These are phyloP conservation scores for Tiphia femorata DNA, from an alignment of 2,888 invertebrate genomes.

Conservation along the genomic window DNA sequence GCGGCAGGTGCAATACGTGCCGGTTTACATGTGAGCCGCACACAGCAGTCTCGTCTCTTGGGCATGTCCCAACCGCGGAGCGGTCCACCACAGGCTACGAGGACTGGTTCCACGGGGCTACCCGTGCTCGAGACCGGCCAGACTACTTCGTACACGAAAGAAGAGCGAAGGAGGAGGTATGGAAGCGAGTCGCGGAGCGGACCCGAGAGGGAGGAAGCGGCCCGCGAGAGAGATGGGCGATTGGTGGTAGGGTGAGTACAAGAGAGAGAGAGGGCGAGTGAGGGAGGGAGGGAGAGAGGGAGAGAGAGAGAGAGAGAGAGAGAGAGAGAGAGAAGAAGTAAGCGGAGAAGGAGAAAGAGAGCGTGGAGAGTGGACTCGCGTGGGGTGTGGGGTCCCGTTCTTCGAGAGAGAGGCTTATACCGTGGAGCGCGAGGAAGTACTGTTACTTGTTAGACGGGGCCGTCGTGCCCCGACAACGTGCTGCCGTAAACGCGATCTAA, in stretches of 20 bases:
- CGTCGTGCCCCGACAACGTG: constrained; percentile 41
- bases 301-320: constrained; percentile 19
- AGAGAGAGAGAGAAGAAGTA: constrained; percentile 2
- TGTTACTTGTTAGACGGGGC: constrained; percentile 54
- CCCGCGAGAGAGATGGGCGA: background rate
- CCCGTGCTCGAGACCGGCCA: constrained; percentile 49
- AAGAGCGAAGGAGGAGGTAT: constrained; percentile 11
- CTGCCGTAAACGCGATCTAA: constrained; percentile 37
- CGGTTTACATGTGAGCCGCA: constrained; percentile 22
- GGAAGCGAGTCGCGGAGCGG: background rate
- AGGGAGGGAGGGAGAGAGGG: constrained; percentile 13
- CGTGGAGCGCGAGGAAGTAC: constrained; percentile 53
- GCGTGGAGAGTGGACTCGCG: constrained; percentile 33
- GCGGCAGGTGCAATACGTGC: constrained; percentile 41
- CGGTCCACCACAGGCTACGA: constrained; percentile 34
- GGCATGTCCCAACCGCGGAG: constrained; percentile 32
- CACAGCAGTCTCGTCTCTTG: constrained; percentile 20
- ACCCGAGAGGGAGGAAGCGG: background rate
- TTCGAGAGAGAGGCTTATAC: constrained; percentile 49
- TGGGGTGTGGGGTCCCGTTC: constrained; percentile 50
- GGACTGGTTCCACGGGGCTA: constrained; percentile 49
- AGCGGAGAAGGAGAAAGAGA: constrained; percentile 7
- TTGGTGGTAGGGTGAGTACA: background rate
- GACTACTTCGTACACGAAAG: constrained; percentile 41
- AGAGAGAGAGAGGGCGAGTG: background rate